These are phyloP conservation scores for Girardia tigrina DNA, from an alignment of 2,888 invertebrate species.

Conservation along the genomic window DNA sequence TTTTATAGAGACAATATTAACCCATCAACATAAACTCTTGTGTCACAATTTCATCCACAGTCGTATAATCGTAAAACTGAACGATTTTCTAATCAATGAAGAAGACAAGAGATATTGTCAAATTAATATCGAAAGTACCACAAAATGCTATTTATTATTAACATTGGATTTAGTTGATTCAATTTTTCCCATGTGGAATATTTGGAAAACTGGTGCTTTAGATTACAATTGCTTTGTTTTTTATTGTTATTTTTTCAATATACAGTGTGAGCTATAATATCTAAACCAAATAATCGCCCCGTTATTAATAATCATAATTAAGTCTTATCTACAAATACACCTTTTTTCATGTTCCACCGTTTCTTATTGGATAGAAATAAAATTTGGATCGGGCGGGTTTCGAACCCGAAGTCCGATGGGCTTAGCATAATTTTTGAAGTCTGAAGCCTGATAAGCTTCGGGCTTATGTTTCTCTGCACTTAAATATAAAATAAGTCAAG, in stretches of 20 bases:
- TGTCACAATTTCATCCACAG: neutral
- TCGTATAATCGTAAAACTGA: neutral
- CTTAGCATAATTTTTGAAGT: no score
- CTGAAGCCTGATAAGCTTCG: no score
- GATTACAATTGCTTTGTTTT: neutral
- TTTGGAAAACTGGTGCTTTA: neutral
- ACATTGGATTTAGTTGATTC: neutral
- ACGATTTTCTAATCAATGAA: neutral
- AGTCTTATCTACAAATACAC: no score
- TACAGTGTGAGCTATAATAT: no score
- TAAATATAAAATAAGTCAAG: no score
- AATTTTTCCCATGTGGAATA: neutral
- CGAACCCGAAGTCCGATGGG: no score
- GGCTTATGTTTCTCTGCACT: no score
- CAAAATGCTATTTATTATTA: neutral
- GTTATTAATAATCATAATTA: no score
- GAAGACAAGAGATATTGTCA: neutral
- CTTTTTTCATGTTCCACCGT: no score
- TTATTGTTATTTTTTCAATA: neutral
- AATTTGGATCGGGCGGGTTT: no score
- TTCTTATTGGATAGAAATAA: no score
- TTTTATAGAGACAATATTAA: neutral
- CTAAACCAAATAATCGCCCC: no score
- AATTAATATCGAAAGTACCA: neutral
- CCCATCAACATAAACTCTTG: neutral